Evolutionary conservation across 2,113 vertebrate species (phyloP), one percentile per base, ranked within the genome.

Genomic region (Collichthys lucidus): DNA sequence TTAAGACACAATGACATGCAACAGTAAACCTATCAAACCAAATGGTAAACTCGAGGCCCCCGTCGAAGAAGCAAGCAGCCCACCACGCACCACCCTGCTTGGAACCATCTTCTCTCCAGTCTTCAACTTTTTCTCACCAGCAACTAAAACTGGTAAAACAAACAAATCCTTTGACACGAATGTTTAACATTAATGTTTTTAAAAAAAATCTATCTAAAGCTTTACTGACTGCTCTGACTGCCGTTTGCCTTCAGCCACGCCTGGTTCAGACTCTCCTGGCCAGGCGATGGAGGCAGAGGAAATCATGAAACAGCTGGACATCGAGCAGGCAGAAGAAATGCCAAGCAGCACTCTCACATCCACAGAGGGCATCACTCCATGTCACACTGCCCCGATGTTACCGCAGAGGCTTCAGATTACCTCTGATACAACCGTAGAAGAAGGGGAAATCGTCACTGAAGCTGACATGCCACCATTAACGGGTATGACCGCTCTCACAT

Each of bases 41-140:
- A 99, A 99, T 83, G 97, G 98, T 46, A 99, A 98, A 93, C 92
- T 99, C 73, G 97, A 98, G 79, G 96, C 94, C 82, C 95, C 96
- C 15, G 92, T 95, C 7, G 80, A 96, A 80, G 88, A 94, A 40
- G 74, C 86, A 0, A 95, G 94, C 93, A 99, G 97, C 78, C 98
- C 98, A 6, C 96, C 97, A 5, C 96, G 97, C 88, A 99, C 97
- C 65, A 98, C 97, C 0, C 94, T 99, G 89, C 94, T 99, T 85
- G 98, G 98, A 86, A 99, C 98, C 89, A 99, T 99, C 93, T 99
- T 99, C 94, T 99, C 98, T 90, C 98, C 98, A 0, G 98, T 99
- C 84, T 99, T 99, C 93, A 99, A 98, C 95, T 99, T 99, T 92
- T 99, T 99, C 95, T 99, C 98, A 95, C 97, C 98, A 96, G 97